A percentile compares a stretch with the other conserved stretches of the same genome.
phyloP scores from a whole-genome alignment of 2,113 vertebrate species.

The Strix uralensis region DNA sequence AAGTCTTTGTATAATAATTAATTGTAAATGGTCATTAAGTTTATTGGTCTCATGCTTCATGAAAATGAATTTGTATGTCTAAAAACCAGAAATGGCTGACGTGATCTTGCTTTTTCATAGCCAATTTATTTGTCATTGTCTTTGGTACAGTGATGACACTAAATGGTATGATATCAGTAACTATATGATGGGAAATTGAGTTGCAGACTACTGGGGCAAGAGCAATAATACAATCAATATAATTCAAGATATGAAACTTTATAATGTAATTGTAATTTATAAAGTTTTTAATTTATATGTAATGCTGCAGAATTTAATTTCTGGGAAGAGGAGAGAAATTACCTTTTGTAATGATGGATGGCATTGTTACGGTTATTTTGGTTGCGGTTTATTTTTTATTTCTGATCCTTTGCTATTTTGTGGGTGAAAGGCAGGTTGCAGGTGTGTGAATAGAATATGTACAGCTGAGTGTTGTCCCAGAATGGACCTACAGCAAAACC shows the following conservation, averaged over 20 bases:
- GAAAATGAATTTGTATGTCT: not conserved
- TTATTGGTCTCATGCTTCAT: not conserved
- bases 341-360: not conserved
- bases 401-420: not conserved
- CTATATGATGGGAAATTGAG: not conserved
- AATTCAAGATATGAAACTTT: not conserved
- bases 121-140: not conserved
- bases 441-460: not conserved
- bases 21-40: not conserved
- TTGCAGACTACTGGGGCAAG: not conserved
- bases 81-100: not conserved
- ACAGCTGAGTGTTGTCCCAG: not conserved
- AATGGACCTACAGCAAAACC: not conserved
- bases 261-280: not conserved
- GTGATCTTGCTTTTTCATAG: not conserved
- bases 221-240: not conserved
- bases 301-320: not conserved
- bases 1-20: not conserved
- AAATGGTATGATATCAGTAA: not conserved
- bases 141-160: not conserved
- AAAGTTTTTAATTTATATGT: not conserved
- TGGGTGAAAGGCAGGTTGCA: not conserved
- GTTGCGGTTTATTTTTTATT: not conserved
- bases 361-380: not conserved
- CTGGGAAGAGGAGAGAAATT: not conserved